Percentiles rank a stretch among this genome's conserved stretches.
phyloP scores from a whole-genome alignment of 2,113 vertebrate species.

The Butastur rufipennis region DNA sequence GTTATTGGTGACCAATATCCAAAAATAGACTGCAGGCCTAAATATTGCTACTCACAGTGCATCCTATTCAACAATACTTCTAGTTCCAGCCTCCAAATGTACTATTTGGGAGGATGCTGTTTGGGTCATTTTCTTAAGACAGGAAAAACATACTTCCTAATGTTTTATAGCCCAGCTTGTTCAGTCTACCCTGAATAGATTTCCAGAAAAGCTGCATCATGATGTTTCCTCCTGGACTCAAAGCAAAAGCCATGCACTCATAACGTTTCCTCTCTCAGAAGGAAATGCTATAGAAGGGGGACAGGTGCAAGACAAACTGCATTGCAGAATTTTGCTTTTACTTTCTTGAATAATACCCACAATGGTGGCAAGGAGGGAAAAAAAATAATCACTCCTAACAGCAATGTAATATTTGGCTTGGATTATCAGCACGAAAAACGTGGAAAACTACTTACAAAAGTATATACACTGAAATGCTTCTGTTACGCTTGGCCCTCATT shows the following conservation, averaged over 20 bases:
- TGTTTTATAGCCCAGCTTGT: not conserved
- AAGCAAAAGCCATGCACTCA: not conserved
- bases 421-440: not conserved
- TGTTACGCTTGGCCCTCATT: not conserved
- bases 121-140: not conserved
- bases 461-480: not conserved
- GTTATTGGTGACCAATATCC: not conserved
- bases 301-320: not conserved
- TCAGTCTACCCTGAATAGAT: not conserved
- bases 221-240: not conserved
- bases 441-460: not conserved
- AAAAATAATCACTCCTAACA: not conserved
- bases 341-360: not conserved
- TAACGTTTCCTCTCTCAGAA: not conserved
- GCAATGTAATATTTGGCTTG: not conserved
- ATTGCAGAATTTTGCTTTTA: not conserved
- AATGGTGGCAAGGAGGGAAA: not conserved
- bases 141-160: not conserved
- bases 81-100: not conserved
- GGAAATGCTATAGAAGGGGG: not conserved
- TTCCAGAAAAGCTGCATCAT: not conserved
- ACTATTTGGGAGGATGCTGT: not conserved
- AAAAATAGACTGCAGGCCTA: not conserved
- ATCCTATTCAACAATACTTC: not conserved
- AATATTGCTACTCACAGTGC: not conserved